Conservation (phyloP, 2,797 vertebrate genomes). For the Argentina silus region DNA sequence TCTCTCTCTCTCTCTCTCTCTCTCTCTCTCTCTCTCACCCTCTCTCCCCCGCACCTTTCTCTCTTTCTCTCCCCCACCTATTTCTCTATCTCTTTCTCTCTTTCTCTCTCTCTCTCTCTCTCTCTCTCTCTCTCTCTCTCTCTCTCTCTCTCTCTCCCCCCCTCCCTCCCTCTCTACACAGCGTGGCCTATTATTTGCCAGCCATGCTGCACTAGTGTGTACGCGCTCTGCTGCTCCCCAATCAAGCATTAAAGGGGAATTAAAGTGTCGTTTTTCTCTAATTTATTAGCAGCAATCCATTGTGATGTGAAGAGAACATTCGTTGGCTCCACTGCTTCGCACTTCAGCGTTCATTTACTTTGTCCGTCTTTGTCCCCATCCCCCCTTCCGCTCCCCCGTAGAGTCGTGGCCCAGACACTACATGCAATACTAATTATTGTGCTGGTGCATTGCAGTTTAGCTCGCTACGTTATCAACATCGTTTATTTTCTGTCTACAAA, state of each 20-base stretch:
- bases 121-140: neutral
- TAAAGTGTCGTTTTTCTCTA: constrained; percentile 66
- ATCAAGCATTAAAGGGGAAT: constrained; percentile 66
- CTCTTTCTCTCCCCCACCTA: too few relatives aligned
- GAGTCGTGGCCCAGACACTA: constrained; percentile 32
- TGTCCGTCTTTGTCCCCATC: constrained; percentile 26
- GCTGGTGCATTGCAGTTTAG: constrained; percentile 67
- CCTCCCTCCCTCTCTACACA: neutral
- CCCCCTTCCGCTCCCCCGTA: neutral
- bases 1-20: neutral
- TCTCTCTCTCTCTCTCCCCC: neutral
- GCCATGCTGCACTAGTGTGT: constrained; percentile 20
- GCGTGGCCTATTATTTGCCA: constrained; percentile 2
- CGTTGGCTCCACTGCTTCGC: constrained; percentile 23
- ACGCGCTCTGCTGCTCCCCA: constrained; percentile 41
- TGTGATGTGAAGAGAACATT: constrained; percentile 54
- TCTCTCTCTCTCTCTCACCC: neutral
- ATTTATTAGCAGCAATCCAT: constrained; percentile 69
- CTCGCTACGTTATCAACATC: constrained; percentile 32
- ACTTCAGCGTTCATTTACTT: neutral
- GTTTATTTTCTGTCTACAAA: constrained; percentile 46
- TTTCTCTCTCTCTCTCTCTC: neutral
- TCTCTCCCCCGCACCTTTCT: too few relatives aligned
- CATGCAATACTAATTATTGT: constrained; percentile 68
- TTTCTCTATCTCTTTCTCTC: too few relatives aligned